phyloP scores from a whole-genome alignment of 2,797 vertebrate species.

The Aldrovandia affinis region DNA sequence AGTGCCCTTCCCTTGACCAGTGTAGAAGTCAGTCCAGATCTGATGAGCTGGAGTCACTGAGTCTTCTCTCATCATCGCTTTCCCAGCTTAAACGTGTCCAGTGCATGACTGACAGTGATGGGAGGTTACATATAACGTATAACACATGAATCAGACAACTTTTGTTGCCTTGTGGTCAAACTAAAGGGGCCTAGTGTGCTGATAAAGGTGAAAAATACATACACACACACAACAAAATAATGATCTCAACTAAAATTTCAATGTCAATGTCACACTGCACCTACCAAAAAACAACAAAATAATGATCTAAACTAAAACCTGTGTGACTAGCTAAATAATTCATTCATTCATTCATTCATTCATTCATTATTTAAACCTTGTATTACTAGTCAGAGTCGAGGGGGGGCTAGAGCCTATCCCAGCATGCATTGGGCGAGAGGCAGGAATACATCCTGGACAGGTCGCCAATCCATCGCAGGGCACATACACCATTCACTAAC shows the following conservation, averaged over 20 bases:
- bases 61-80: conserved; percentile 25
- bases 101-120: conserved; percentile 51
- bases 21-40: not conserved
- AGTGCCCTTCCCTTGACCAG: not conserved
- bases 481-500: no score
- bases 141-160: conserved; percentile 61
- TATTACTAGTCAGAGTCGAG: no score
- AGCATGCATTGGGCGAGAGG: no score
- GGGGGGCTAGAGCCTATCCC: no score
- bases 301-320: not conserved
- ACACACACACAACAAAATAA: not conserved
- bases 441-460: no score
- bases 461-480: no score
- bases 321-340: not conserved
- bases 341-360: no score
- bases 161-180: conserved; percentile 17
- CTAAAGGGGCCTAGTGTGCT: not conserved
- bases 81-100: conserved; percentile 43
- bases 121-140: conserved; percentile 62
- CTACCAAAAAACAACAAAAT: not conserved
- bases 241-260: not conserved
- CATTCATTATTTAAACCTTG: no score
- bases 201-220: conserved; percentile 1
- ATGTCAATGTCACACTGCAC: not conserved
- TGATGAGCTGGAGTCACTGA: not conserved